Conservation (phyloP, 2,113 vertebrate genomes). For the Hypocryptadius cinnamomeus region DNA sequence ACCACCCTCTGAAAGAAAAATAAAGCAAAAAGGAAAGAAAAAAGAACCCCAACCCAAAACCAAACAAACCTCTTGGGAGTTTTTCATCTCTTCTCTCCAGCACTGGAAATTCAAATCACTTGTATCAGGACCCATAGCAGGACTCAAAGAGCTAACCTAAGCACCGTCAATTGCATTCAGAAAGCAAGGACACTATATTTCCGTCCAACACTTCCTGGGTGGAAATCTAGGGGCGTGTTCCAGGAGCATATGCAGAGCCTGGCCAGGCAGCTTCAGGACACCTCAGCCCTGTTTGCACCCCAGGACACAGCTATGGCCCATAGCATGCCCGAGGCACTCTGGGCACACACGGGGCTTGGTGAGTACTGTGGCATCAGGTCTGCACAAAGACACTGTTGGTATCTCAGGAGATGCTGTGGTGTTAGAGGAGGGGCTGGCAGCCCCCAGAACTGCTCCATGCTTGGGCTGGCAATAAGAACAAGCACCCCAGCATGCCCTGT, state of each 20-base stretch:
- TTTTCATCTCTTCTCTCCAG: not conserved
- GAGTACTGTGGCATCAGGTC: fast-evolving
- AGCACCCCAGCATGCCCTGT: not conserved
- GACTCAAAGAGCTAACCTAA: not conserved
- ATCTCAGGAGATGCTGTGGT: fast-evolving
- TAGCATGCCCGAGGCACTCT: fast-evolving
- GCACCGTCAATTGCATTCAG: not conserved
- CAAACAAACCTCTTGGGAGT: not conserved
- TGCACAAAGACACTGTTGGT: not conserved
- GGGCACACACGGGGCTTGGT: fast-evolving
- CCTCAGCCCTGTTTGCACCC: fast-evolving
- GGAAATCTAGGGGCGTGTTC: not conserved
- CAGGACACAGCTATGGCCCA: fast-evolving
- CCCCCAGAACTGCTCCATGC: not conserved
- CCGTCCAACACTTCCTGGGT: not conserved
- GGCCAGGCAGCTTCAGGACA: not conserved
- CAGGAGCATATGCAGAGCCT: not conserved
- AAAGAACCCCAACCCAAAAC: fast-evolving
- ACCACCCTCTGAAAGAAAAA: not conserved
- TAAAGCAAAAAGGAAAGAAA: no score
- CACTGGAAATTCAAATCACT: not conserved
- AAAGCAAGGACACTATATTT: not conserved
- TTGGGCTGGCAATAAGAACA: fast-evolving
- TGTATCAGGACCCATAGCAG: not conserved
- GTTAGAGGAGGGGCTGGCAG: not conserved